Evolutionary conservation across 2,888 invertebrate species (phyloP), one percentile per base, ranked within the genome.

Genomic region (Drosophila fulvimacula): DNA sequence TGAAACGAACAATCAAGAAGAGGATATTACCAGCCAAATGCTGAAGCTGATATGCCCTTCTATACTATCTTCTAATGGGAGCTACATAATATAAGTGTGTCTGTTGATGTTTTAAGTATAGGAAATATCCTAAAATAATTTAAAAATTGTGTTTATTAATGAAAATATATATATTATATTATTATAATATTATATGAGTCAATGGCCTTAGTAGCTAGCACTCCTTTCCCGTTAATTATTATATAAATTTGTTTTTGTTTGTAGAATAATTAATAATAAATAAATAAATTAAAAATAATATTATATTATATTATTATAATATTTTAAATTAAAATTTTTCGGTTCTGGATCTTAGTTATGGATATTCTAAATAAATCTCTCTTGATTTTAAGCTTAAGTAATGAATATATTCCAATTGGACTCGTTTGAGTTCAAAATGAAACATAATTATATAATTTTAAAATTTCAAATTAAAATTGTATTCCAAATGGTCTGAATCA

Each of bases 1-100:
- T 72, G 72, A 73, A 70, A 70, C 67, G 58, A 44, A 53, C 49
- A 64, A 63, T 65, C 61, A 53, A 68, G 10, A 46, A 49, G 38
- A 36, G 60, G 21, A 24, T 46, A 15, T 46, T 41, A 41, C 17
- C 44, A 9, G 15, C 10, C 3, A 5, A 56, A 56, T 21, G 41
- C 34, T n/a, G 56, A 21, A 56, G n/a, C 10, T n/a, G 21, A 44
- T 44, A 56, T 56, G 21, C 56, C 24, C 56, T 56, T 42, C 6
- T 2, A n/a, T 0, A n/a, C 10, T 2, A 10, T 2, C 11, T 11
- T 17, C 2, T n/a, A 9, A 27, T 5, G 2, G 10, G 4, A 27
- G 10, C 9, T 24, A 10, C 24, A 15, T 44, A 7, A 44, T 24
- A 42, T 13, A 5, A 15, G 3, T n/a, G n/a, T 9, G 36, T 15